Base-by-base conservation (phyloP, 53 echinoderm and acorn worm genomes). In the Stichopus horrens region DNA sequence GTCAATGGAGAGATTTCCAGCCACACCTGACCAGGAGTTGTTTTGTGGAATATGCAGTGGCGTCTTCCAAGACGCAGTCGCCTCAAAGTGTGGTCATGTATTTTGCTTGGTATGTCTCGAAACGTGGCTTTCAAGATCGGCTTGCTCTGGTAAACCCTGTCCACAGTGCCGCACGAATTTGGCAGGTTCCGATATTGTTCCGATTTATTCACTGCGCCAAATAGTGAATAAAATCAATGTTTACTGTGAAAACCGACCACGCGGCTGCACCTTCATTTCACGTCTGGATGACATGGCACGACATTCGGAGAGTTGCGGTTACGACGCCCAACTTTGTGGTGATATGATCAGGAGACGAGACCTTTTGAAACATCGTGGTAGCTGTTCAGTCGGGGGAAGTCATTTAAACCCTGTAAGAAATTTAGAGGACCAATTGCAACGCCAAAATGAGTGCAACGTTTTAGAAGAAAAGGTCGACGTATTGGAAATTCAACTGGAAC, bases 41-140 rank as follows among this genome's bases (percentile, higher is more conserved):
- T 78, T 92, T 6, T 96, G 96, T 79, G 96, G 96, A n/a, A 96
- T 96, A 11, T 96, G 96, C 86, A 91, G 90, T 53, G 91, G 91
- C 20, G 93, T 96, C 13, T 86, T 93, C 53, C 77, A 92, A 65
- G 95, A 93, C 23, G 96, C 95, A 7, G 96, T 96, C 23, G 86
- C 95, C 21, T 93, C 95, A 5, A 86, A 91, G 5, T 96, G 96
- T 54, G 96, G 96, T 2, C 96, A 96, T 86, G 89, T 93, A 18
- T 96, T 96, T 83, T 96, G 96, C 81, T 86, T 90, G 63, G 20
- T 71, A 4, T 96, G 96, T 67, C 90, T 96, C 6, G 90, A 92
- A 59, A 93, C 95, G 14, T 96, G 96, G 96, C 91, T 96, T 73
- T 86, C 92, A 10, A 90, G 96, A 68, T 92, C 96, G 73, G 60